Base-by-base conservation (phyloP, 2,888 invertebrate species). In the Phorcus lineatus region DNA sequence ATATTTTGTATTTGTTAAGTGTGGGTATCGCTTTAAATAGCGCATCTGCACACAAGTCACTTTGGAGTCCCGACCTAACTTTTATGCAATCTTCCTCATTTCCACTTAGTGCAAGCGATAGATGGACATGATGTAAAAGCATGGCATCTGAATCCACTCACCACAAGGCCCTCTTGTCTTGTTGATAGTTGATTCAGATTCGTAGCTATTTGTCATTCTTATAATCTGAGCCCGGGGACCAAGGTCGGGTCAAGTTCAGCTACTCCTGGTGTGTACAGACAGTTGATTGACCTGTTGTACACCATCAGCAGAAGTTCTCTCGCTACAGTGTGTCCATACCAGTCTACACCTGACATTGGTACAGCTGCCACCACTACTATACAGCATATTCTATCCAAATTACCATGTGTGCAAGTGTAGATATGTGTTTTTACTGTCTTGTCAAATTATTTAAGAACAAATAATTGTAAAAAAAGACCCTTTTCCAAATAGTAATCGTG, bases 321-420 rank as follows among this genome's bases (percentile, higher is more conserved):
- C 47, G 11, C 47, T 47, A 6, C 47, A 11, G 47, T 47, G 47
- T 47, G 47, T 47, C 13, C 47, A 47, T 11, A 47, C 70, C 70
- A 70, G 36, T 70, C 31, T 31, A 70, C 70, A 70, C 70, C 62
- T 19, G 70, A 36, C 36, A 36, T 70, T 70, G 36, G 11, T 19
- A 70, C 28, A 36, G 70, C 70, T 36, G 70, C 70, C 70, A 40
- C 70, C 19, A 70, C 70, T 70, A 70, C 36, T 70, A 40, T 70
- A 40, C 24, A 70, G 70, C 70, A 40, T 70, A 70, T 70, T 24
- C 70, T 70, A 70, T 70, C 70, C 70, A 36, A 36, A 70, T 66
- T 36, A 47, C 54, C 47, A 74, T 79, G 75, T 79, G 75, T 75
- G 66, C 66, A 62, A 40, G 57, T 74, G 74, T 74, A 79, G 40